phyloP scores from a whole-genome alignment of 2,113 vertebrate species.

The Nothobranchius furzeri region DNA sequence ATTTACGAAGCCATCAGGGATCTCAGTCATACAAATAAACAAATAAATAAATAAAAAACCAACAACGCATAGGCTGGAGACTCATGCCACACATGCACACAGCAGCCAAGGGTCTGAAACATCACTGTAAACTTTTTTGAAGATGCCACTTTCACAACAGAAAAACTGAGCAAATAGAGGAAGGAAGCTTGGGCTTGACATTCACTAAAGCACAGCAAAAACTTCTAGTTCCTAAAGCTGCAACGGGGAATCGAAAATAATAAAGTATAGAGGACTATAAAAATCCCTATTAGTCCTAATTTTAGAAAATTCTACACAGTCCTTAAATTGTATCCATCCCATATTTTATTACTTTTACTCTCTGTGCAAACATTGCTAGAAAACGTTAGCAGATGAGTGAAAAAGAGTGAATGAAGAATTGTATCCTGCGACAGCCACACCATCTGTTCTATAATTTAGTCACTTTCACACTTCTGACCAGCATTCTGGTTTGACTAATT shows the following conservation, averaged over 20 bases:
- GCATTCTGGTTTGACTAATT: slow-evolving; percentile 39
- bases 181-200: not conserved
- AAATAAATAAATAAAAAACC: not conserved
- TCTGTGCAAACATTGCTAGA: not conserved
- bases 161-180: not conserved
- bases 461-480: slow-evolving; percentile 51
- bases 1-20: not conserved
- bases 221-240: not conserved
- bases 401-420: slow-evolving; percentile 50
- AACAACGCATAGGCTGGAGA: too few relatives aligned
- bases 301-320: too few relatives aligned
- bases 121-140: not conserved
- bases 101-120: not conserved
- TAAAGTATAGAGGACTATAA: too few relatives aligned
- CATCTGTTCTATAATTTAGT: slow-evolving; percentile 60
- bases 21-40: not conserved
- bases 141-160: not conserved
- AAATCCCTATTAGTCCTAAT: too few relatives aligned
- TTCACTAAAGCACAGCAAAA: not conserved
- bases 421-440: slow-evolving; percentile 38
- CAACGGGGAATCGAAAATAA: not conserved
- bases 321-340: too few relatives aligned
- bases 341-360: not conserved
- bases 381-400: slow-evolving; percentile 46
- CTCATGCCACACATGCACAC: not conserved